A percentile compares a stretch with the other conserved stretches of the same genome.
phyloP scores from a whole-genome alignment of 2,797 vertebrate species.

The Lithobates pipiens region DNA sequence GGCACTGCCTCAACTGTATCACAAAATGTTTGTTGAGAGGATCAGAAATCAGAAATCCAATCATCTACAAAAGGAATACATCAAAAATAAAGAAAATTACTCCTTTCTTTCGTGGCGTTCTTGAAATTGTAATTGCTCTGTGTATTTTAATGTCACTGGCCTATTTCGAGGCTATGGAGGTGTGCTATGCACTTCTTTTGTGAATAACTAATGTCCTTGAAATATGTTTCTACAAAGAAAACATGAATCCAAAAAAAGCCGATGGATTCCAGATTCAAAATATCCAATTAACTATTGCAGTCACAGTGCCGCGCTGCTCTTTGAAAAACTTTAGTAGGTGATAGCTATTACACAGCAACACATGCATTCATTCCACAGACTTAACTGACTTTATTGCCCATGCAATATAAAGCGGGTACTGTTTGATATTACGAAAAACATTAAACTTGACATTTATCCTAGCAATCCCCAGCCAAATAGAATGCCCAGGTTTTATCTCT shows the following conservation, averaged over 20 bases:
- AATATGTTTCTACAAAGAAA: conserved; percentile 52
- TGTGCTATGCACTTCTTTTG: conserved; percentile 51
- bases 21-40: conserved; percentile 56
- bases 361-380: conserved; percentile 52
- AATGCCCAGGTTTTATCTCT: conserved; percentile 60
- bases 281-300: conserved; percentile 62
- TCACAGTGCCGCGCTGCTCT: conserved; percentile 28
- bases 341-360: conserved; percentile 39
- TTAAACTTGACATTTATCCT: conserved; percentile 64
- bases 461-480: conserved; percentile 59
- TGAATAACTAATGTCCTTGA: conserved; percentile 61
- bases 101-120: conserved; percentile 53
- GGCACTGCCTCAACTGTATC: conserved; percentile 17
- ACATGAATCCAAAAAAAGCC: conserved; percentile 42
- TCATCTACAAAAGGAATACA: conserved; percentile 62
- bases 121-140: conserved; percentile 60
- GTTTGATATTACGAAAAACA: conserved; percentile 59
- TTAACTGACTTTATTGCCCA: conserved; percentile 58
- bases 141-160: conserved; percentile 63
- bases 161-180: conserved; percentile 51
- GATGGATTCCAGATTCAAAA: conserved; percentile 54
- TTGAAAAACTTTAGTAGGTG: conserved; percentile 60
- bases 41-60: conserved; percentile 58
- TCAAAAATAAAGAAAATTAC: conserved; percentile 62
- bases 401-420: conserved; percentile 44